Conservation (phyloP, 2,888 invertebrate genomes). For the Parnassius mnemosyne region DNA sequence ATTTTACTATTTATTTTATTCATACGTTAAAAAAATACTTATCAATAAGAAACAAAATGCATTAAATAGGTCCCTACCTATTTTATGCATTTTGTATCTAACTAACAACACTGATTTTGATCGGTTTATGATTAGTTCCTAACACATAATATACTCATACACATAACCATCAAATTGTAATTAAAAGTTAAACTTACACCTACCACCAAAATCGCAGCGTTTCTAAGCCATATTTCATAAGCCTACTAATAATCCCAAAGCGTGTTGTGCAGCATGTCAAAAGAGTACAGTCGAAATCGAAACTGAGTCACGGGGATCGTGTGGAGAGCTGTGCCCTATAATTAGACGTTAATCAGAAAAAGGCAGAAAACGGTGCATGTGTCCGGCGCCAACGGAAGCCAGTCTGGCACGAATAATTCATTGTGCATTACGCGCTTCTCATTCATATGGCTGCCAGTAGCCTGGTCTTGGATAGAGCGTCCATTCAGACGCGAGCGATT, state of each 20-base stretch:
- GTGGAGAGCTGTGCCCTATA: conserved; percentile 69
- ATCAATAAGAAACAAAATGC: no score
- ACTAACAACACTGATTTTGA: no score
- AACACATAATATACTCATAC: neutral
- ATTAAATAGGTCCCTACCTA: no score
- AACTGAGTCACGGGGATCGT: conserved; percentile 69
- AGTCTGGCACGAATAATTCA: conserved; percentile 71
- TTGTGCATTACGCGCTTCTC: conserved; percentile 60
- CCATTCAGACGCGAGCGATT: conserved; percentile 54
- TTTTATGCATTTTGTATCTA: no score
- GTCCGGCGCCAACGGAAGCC: conserved; percentile 72
- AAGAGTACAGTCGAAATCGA: conserved; percentile 37
- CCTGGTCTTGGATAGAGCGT: conserved; percentile 44
- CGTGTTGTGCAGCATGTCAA: conserved; percentile 47
- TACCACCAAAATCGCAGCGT: conserved; percentile 42
- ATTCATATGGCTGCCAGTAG: conserved; percentile 60
- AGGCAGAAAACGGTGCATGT: conserved; percentile 63
- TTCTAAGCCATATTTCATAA: conserved; percentile 38
- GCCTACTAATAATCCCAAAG: conserved; percentile 53
- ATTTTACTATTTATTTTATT: no score
- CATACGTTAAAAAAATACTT: no score
- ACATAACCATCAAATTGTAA: conserved; percentile 25
- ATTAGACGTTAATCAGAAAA: conserved; percentile 77
- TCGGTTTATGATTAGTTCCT: no score
- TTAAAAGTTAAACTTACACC: conserved; percentile 33